Evolutionary conservation across 2,888 invertebrate genomes (phyloP).

Genomic region (Caenorhabditis sp.): DNA sequence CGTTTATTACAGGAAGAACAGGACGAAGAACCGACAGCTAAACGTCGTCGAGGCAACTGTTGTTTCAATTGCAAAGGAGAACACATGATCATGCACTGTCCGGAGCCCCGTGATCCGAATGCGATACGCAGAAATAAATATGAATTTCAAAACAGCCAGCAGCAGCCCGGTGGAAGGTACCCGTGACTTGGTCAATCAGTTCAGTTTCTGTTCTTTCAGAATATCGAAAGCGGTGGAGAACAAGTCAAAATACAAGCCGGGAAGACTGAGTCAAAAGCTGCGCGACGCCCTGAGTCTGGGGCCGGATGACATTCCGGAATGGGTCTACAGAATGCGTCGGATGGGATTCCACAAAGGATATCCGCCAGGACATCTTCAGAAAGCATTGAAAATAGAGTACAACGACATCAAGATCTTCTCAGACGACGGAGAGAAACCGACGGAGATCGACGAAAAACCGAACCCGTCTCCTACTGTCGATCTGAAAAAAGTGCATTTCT

Average conservation of each 20-base stretch:
- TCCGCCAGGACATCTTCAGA: slow-evolving; percentile 94
- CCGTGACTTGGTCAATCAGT: not conserved
- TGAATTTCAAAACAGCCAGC: slow-evolving; percentile 5
- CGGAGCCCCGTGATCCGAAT: slow-evolving; percentile 84
- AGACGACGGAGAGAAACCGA: not conserved
- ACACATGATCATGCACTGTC: slow-evolving; percentile 87
- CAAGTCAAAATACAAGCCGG: slow-evolving; percentile 49
- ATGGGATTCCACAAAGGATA: slow-evolving; percentile 85
- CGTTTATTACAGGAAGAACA: slow-evolving; percentile 4
- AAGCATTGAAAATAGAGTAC: slow-evolving; percentile 78
- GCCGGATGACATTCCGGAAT: slow-evolving; percentile 86
- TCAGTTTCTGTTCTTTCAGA: not conserved
- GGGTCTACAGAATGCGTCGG: slow-evolving; percentile 89
- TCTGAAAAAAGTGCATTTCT: slow-evolving; percentile 29
- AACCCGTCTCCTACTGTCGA: slow-evolving; percentile 48
- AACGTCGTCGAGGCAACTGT: slow-evolving; percentile 9
- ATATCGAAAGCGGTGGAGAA: slow-evolving; percentile 14
- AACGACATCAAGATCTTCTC: slow-evolving; percentile 25
- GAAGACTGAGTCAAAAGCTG: slow-evolving; percentile 42
- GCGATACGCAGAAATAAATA: slow-evolving; percentile 82
- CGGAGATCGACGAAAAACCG: slow-evolving; percentile 1
- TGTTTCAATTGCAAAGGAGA: slow-evolving; percentile 91
- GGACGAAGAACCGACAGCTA: not conserved
- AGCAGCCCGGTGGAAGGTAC: not conserved
- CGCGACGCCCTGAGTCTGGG: slow-evolving; percentile 80